Evolutionary conservation across 2,797 vertebrate genomes (phyloP), one percentile per base, ranked within the genome.

Genomic region (Myotis pilosus): DNA sequence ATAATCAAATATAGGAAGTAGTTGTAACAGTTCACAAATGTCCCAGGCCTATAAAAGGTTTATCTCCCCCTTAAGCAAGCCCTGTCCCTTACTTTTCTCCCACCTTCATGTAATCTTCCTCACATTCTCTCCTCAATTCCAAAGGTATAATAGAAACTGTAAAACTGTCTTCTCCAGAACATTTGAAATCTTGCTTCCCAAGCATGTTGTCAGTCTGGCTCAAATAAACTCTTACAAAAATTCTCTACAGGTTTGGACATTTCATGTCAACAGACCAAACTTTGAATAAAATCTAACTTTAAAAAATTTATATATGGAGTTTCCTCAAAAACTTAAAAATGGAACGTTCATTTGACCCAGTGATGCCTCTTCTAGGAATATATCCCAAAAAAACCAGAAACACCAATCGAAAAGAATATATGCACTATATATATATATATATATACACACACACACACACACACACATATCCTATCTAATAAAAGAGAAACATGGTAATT

Each of bases 1-100:
- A 82, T 20, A 93, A 78, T 69, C 80, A 91, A 49, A 95, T 55
- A 76, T 2, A 95, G 80, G 53, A 89, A 91, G 33, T 53, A 17
- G 87, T 41, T 94, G 0, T 75, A 84, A 87, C 53, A 95, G 94
- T 91, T 96, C 78, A 96, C 51, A 87, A 64, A 28, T 13, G 10
- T 28, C 17, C 28, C 57, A 62, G 38, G 38, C 28, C 79, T 81
- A 30, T 44, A 62, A 81, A 62, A n/a, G 17, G 55, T 81, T 44
- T 62, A 81, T n/a, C 25, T 81, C 30, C 17, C 38, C 17, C 25
- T 44, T 62, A 62, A 30, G 16, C 36, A 60, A 62, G 38, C 38
- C 16, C 79, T n/a, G 28, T 30, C 38, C 55, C 38, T 81, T 41
- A 38, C 16, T 64, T 81, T 62, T 62, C 38, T n/a, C 79, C 38